These are phyloP conservation scores for Aphelenchoides fujianensis DNA, from an alignment of 1,140 invertebrate species.

Conservation along the genomic window DNA sequence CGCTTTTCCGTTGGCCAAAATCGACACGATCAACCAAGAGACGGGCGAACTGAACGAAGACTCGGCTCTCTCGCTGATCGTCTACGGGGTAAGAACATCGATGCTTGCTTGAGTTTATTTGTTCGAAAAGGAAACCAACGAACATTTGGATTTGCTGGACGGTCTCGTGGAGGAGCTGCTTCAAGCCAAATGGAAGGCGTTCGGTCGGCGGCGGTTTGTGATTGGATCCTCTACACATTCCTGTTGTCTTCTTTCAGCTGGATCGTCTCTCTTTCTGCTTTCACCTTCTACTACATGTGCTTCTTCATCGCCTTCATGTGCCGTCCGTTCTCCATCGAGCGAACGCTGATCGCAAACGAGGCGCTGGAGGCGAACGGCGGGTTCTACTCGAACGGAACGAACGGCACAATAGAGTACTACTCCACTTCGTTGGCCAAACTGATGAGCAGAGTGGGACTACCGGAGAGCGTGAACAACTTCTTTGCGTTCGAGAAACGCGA, in stretches of 20 bases:
- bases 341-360: neutral
- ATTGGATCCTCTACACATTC: neutral
- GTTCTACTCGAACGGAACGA: neutral
- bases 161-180: slow-evolving; percentile 87
- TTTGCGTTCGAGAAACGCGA: neutral
- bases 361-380: neutral
- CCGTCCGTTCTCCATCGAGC: neutral
- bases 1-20: slow-evolving; percentile 86
- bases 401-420: neutral
- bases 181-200: slow-evolving; percentile 87
- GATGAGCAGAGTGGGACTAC: neutral
- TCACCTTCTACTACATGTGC: slow-evolving; percentile 53
- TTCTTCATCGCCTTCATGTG: slow-evolving; percentile 57
- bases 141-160: slow-evolving; percentile 91
- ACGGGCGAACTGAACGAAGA: slow-evolving; percentile 87
- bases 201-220: slow-evolving; percentile 21
- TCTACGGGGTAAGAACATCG: slow-evolving; percentile 81
- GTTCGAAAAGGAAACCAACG: slow-evolving; percentile 81
- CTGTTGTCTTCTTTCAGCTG: slow-evolving; percentile 21
- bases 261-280: slow-evolving; percentile 48
- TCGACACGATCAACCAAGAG: slow-evolving; percentile 88
- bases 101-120: slow-evolving; percentile 9
- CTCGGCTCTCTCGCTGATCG: slow-evolving; percentile 90
- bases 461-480: neutral
- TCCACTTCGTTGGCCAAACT: neutral